Evolutionary conservation across 2,888 invertebrate species (phyloP).

Genomic region (Chirona hameri): DNA sequence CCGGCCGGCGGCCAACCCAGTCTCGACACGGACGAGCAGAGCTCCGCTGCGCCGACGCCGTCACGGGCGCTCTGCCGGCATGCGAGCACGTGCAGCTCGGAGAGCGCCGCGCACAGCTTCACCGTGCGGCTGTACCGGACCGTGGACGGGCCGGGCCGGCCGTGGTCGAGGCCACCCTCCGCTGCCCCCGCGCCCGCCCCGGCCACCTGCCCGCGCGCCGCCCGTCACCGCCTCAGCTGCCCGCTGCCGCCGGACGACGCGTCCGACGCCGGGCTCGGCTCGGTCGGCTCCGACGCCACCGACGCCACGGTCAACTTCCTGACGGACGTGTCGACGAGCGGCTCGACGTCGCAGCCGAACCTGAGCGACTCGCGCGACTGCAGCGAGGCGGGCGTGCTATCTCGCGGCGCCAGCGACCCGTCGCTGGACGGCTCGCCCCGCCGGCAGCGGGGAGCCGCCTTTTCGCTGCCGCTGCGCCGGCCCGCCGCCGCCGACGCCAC

Average conservation of each 20-base stretch:
- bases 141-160: neutral
- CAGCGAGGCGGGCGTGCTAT: neutral
- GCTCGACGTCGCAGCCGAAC: conserved; percentile 22
- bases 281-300: neutral
- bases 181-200: neutral
- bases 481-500: neutral
- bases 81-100: conserved; percentile 42
- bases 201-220: neutral
- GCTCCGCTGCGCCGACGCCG: conserved; percentile 25
- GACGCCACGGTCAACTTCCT: conserved; percentile 26
- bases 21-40: conserved; percentile 24
- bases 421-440: conserved; percentile 9
- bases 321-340: conserved; percentile 23
- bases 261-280: neutral
- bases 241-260: neutral
- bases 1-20: neutral
- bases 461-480: neutral
- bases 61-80: neutral
- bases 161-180: neutral
- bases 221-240: neutral
- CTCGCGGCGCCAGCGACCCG: neutral
- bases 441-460: neutral
- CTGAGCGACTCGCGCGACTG: conserved; percentile 5
- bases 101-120: conserved; percentile 45
- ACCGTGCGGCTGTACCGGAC: conserved; percentile 42